These are phyloP conservation scores for Ruditapes philippinarum DNA, from an alignment of 1,140 invertebrate genomes.

Conservation along the genomic window DNA sequence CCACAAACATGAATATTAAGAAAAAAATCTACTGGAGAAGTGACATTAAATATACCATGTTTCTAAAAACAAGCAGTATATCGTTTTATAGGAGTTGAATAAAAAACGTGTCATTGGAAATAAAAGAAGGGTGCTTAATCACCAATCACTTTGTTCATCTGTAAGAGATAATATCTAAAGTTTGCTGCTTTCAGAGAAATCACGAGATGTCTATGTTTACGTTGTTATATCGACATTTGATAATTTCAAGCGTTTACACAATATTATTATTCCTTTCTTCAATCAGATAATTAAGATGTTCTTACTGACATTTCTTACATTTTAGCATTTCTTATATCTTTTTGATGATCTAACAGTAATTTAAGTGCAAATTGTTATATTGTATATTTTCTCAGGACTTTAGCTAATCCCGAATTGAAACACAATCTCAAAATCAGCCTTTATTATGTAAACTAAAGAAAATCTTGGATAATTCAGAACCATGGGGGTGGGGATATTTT, in stretches of 20 bases:
- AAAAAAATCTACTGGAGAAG: too few species aligned
- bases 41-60: too few species aligned
- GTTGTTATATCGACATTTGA: neutral
- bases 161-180: too few species aligned
- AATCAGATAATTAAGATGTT: slow-evolving; percentile 34
- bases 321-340: slow-evolving; percentile 47
- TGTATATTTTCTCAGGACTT: slow-evolving; percentile 35
- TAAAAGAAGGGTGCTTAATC: too few species aligned
- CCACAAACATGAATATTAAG: too few species aligned
- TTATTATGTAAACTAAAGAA: slow-evolving; percentile 34
- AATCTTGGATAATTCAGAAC: slow-evolving; percentile 16
- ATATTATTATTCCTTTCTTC: slow-evolving; percentile 17
- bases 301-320: slow-evolving; percentile 39
- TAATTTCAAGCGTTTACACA: neutral
- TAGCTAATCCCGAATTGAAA: slow-evolving; percentile 21
- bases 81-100: too few species aligned
- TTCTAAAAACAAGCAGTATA: too few species aligned
- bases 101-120: too few species aligned
- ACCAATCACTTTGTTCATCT: too few species aligned
- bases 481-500: slow-evolving; percentile 44
- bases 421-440: slow-evolving; percentile 35
- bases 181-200: too few species aligned
- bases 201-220: too few species aligned
- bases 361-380: slow-evolving; percentile 41
- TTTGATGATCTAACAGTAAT: slow-evolving; percentile 50